Evolutionary conservation across 2,888 invertebrate genomes (phyloP), one percentile per base, ranked within the genome.

Genomic region (Plutella xylostella): DNA sequence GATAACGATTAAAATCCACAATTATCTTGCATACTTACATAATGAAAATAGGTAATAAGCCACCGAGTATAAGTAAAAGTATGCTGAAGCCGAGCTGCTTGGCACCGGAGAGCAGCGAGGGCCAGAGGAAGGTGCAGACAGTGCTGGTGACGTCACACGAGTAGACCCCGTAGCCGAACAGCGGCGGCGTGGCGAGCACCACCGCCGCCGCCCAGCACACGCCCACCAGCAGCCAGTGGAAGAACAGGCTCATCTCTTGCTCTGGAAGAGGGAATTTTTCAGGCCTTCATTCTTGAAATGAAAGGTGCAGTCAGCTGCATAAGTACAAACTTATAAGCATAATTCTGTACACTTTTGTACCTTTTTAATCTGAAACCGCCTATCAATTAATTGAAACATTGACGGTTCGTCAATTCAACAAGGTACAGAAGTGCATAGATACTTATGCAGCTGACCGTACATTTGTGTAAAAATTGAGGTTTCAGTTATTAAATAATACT

Each of bases 91-190:
- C 82, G 43, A 79, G 60, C 41, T 84, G 76, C 48, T 69, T 72
- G 12, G 73, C 66, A 49, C 72, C 73, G 38, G 75, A 72, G 37
- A 60, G 54, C 2, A 55, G 45, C 2, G 80, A 68, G 4, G 84
- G 78, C 86, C 86, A 86, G 25, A 80, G 64, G 25, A 83, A 64
- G 1, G 80, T 67, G 54, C 86, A 86, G 7, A 65, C 56, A 4
- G 85, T 82, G 9, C 83, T 80, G 2, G 80, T 85, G 3, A 78
- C 57, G 51, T 86, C 86, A 56, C 86, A 86, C 15, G 79, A 74
- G 51, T 80, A 86, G 39, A 70, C 54, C 31, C 86, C 86, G 51
- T 80, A 84, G 1, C 82, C 80, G 48, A 80, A 80, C 9, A 86
- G 57, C 0, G 86, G 86, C 1, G 85, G 85, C 4, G 69, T 69